Conservation (phyloP, 2,888 invertebrate genomes). For the Agrochola lota region DNA sequence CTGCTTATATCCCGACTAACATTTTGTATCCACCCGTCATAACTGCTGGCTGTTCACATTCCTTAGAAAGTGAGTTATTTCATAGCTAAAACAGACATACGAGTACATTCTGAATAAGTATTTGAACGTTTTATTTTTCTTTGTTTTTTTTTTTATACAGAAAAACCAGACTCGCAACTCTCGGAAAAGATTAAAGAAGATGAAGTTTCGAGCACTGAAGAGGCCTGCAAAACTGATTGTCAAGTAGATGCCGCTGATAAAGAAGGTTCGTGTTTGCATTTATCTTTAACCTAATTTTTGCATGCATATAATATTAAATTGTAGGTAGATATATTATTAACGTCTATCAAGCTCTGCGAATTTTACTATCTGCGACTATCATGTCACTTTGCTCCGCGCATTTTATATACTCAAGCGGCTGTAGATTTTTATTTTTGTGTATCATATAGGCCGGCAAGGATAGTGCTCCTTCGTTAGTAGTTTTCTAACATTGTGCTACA, state of each 20-base stretch:
- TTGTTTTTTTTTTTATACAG: constrained; percentile 62
- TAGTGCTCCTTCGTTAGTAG: background rate
- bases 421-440: background rate
- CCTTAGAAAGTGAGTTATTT: constrained; percentile 75
- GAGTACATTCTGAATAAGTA: background rate
- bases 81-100: too few species aligned
- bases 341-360: constrained; percentile 22
- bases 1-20: constrained; percentile 86
- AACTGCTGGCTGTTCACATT: constrained; percentile 75
- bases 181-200: constrained; percentile 91
- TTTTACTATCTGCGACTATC: constrained; percentile 25
- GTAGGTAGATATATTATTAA: background rate
- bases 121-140: constrained; percentile 4
- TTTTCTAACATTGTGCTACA: background rate
- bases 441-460: background rate
- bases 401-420: background rate
- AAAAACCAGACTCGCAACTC: constrained; percentile 82
- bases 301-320: background rate
- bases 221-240: constrained; percentile 84
- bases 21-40: constrained; percentile 84
- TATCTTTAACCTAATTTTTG: background rate
- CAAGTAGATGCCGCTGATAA: constrained; percentile 61
- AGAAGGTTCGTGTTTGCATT: constrained; percentile 63
- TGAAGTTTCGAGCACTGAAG: constrained; percentile 94
- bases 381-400: constrained; percentile 9